Evolutionary conservation across 2,113 vertebrate species (phyloP).

Genomic region (Grammomys surdaster): DNA sequence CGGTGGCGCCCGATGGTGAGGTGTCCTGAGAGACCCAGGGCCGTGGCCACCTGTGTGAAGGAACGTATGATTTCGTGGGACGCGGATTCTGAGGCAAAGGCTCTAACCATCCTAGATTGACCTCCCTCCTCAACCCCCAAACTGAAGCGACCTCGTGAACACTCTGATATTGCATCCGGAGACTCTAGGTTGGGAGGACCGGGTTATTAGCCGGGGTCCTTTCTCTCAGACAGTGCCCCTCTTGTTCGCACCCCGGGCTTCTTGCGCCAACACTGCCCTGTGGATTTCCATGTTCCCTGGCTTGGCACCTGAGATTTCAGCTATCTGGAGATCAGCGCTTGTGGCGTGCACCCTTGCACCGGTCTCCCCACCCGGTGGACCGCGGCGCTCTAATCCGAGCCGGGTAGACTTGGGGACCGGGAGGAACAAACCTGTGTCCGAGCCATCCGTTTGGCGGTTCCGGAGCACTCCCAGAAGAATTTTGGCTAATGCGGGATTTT

Average conservation of each 20-base stretch:
- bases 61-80: constrained; percentile 69
- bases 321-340: not conserved
- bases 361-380: not conserved
- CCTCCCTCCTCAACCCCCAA: too few relatives aligned
- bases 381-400: not conserved
- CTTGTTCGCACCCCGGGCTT: not conserved
- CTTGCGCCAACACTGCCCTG: not conserved
- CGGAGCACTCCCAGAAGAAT: not conserved
- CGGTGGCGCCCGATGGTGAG: not conserved
- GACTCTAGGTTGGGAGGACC: not conserved
- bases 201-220: not conserved
- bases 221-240: not conserved
- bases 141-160: not conserved
- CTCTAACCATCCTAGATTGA: not conserved
- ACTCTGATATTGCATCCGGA: not conserved
- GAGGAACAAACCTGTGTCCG: not conserved
- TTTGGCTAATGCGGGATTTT: constrained; percentile 83
- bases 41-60: not conserved
- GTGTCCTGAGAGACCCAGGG: not conserved
- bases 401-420: not conserved
- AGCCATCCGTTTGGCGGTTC: not conserved
- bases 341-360: not conserved
- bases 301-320: not conserved
- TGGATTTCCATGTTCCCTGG: not conserved
- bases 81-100: constrained; percentile 67